These are phyloP conservation scores for Hippocampus guttulatus DNA, from an alignment of 2,113 vertebrate genomes.

Conservation along the genomic window DNA sequence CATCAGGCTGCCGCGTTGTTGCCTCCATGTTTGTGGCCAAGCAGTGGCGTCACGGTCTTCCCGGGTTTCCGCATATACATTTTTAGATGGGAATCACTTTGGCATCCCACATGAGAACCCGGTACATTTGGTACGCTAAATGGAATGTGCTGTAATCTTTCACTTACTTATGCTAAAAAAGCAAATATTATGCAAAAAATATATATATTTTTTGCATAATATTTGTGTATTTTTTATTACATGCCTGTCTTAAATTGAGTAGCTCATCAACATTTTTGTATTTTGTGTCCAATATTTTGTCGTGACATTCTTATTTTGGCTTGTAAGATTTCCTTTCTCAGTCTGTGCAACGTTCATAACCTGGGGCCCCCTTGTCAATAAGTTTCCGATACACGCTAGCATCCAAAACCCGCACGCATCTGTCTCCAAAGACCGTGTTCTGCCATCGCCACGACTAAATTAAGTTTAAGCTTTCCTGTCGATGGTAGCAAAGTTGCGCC, in stretches of 20 bases:
- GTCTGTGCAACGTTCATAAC: background rate
- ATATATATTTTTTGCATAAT: no score
- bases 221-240: no score
- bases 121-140: no score
- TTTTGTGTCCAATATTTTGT: no score
- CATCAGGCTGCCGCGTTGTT: constrained; percentile 42
- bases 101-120: background rate
- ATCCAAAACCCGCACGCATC: constrained; percentile 44
- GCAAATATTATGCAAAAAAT: no score
- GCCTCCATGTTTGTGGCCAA: constrained; percentile 16
- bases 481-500: constrained; percentile 39
- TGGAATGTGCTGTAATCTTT: no score
- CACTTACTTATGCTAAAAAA: no score
- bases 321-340: no score
- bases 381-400: background rate
- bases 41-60: constrained; percentile 14
- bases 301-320: no score
- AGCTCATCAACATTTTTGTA: no score
- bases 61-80: background rate
- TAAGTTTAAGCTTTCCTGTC: constrained; percentile 60
- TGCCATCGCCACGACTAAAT: constrained; percentile 45
- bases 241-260: no score
- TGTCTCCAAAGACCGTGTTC: constrained; percentile 42
- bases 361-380: background rate
- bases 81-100: background rate